A percentile compares a stretch with the other conserved stretches of the same genome.
phyloP scores from a whole-genome alignment of 2,797 vertebrate species.

The Betta splendens region DNA sequence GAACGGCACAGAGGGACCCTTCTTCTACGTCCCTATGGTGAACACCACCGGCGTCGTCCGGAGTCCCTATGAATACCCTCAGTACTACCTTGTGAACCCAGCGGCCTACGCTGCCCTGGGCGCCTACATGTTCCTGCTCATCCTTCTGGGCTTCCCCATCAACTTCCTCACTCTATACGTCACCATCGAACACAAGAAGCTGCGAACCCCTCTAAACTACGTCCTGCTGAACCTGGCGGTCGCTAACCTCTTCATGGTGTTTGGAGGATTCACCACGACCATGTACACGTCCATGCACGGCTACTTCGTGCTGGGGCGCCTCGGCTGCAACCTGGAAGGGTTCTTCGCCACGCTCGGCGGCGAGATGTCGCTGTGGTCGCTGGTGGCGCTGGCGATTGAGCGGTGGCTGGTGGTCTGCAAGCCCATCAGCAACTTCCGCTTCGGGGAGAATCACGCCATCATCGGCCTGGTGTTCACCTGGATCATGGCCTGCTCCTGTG shows the following conservation, averaged over 20 bases:
- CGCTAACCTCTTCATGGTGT: conserved; percentile 95
- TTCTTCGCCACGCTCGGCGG: conserved; percentile 95
- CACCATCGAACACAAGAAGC: conserved; percentile 97
- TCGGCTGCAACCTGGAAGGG: conserved; percentile 92
- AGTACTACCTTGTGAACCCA: conserved; percentile 94
- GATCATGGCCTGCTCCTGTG: conserved; percentile 87
- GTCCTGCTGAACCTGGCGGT: conserved; percentile 95
- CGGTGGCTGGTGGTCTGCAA: conserved; percentile 97
- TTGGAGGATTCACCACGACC: conserved; percentile 93
- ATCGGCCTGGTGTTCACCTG: conserved; percentile 89
- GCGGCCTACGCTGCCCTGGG: conserved; percentile 88
- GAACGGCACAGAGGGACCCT: conserved; percentile 96
- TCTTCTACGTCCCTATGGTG: conserved; percentile 92
- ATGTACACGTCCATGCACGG: conserved; percentile 93
- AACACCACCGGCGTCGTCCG: conserved; percentile 91
- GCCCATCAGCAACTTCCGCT: conserved; percentile 97
- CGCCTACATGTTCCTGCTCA: conserved; percentile 96
- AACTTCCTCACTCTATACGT: conserved; percentile 97
- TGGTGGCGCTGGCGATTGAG: conserved; percentile 94
- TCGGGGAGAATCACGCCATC: conserved; percentile 92
- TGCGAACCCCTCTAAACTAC: conserved; percentile 96
- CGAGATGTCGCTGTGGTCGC: conserved; percentile 92
- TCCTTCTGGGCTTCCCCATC: conserved; percentile 91
- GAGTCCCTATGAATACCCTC: conserved; percentile 93
- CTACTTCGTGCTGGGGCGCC: conserved; percentile 92